These are phyloP conservation scores for Andrena cerasifolii DNA, from an alignment of 1,140 invertebrate genomes.

Conservation along the genomic window DNA sequence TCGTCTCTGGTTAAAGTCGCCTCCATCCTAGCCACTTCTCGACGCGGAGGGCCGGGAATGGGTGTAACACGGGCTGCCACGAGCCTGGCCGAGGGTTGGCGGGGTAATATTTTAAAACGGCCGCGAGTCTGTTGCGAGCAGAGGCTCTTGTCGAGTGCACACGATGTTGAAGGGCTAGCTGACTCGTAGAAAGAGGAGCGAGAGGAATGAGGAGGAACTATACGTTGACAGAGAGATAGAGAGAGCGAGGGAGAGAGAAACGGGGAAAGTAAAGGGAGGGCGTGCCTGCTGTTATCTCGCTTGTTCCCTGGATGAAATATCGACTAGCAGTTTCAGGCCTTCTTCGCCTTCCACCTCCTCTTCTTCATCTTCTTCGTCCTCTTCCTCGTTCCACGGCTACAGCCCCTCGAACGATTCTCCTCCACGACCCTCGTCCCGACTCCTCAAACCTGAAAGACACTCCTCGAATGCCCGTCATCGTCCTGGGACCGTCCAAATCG, in stretches of 20 bases:
- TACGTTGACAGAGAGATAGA: conserved; percentile 17
- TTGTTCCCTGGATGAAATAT: conserved; percentile 79
- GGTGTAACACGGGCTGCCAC: conserved; percentile 61
- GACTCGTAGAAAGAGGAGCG: conserved; percentile 50
- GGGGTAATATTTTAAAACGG: conserved; percentile 78
- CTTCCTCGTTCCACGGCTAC: not conserved
- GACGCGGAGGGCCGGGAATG: conserved; percentile 39
- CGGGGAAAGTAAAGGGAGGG: conserved; percentile 67
- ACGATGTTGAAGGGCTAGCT: conserved; percentile 56
- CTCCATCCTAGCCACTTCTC: conserved; percentile 30
- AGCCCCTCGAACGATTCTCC: conserved; percentile 3
- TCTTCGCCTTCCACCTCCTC: conserved; percentile 56
- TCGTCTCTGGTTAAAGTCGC: conserved; percentile 31
- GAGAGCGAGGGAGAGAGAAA: conserved; percentile 8
- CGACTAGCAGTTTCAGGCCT: conserved; percentile 78
- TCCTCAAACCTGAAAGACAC: conserved; percentile 37
- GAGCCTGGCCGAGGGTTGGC: conserved; percentile 58
- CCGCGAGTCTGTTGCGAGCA: conserved; percentile 75
- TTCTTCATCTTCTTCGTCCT: conserved; percentile 32
- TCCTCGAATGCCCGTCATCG: conserved; percentile 34
- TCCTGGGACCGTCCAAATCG: not conserved
- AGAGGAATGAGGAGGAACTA: conserved; percentile 29
- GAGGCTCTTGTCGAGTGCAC: conserved; percentile 60
- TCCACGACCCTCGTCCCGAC: not conserved
- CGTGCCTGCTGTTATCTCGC: conserved; percentile 78